Percentiles rank a stretch among this genome's conserved stretches.
Evolutionary conservation across 2,888 invertebrate species (phyloP).

Genomic region (Prenolepis imparis): DNA sequence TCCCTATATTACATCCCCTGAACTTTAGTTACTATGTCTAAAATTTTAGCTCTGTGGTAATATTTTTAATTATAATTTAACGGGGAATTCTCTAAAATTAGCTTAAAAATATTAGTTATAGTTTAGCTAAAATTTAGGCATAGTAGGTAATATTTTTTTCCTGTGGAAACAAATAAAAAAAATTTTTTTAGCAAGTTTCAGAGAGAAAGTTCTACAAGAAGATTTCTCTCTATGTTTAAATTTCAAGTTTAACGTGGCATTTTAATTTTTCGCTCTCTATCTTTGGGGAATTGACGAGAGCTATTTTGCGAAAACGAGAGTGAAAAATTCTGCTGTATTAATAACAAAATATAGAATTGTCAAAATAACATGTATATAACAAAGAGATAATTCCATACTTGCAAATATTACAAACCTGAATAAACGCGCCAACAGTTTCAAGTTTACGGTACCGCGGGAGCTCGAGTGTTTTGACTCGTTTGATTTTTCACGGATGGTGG

Average conservation of each 20-base stretch:
- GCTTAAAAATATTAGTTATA: too few relatives aligned
- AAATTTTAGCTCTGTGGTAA: too few relatives aligned
- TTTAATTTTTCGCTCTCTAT: not conserved
- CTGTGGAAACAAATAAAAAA: not conserved
- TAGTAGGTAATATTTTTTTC: too few relatives aligned
- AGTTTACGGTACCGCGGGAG: slow-evolving; percentile 1
- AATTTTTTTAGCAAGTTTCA: slow-evolving; percentile 30
- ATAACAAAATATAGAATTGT: not conserved
- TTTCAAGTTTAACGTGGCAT: not conserved
- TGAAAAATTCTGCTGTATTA: not conserved
- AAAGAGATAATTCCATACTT: not conserved
- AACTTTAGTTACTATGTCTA: too few relatives aligned
- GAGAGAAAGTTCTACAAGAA: not conserved
- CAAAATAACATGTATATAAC: not conserved
- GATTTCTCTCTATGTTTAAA: not conserved
- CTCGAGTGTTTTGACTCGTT: slow-evolving; percentile 47
- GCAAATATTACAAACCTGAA: not conserved
- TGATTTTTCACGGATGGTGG: slow-evolving; percentile 43
- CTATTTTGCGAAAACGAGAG: not conserved
- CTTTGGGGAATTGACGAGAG: not conserved
- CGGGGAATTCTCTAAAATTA: too few relatives aligned
- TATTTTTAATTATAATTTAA: too few relatives aligned
- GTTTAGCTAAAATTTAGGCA: too few relatives aligned
- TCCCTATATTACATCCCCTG: too few relatives aligned
- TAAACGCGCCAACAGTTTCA: not conserved